Base-by-base conservation (phyloP, 2,888 invertebrate genomes). In the Liposcelis brunnea region DNA sequence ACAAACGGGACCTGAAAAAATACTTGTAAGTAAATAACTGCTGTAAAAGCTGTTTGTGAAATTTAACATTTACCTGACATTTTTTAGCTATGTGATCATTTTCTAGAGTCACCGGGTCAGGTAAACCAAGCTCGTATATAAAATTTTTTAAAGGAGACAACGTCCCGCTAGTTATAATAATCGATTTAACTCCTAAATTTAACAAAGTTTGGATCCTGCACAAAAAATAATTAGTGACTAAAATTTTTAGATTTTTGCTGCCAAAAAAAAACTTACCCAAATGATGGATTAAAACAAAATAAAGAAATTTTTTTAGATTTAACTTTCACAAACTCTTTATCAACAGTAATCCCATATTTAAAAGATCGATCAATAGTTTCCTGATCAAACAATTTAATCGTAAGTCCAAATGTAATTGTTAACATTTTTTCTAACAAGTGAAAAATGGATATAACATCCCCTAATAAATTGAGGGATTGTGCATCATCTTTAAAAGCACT, bases 251-350 rank as follows among this genome's bases (percentile, higher is more conserved):
- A 43, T 47, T 43, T 10, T 26, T 6, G 26, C 8, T n/a, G 42
- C 7, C 8, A 18, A 44, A 15, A 42, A 15, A 2, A 15, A 36
- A 48, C 53, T 60, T 66, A 78, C 78, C 86, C 90, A 69, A 93
- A 87, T 2, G 89, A 90, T 8, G 97, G 91, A 67, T 86, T 90
- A 56, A 98, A 95, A 64, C 98, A 98, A 95, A 95, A 97, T 61
- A 86, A 94, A 61, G 83, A 85, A 14, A 97, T 68, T 26, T 83
- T 66, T 62, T 81, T 63, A 59, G 68, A 72, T 1, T 61, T 55
- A 49, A 55, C 56, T 6, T 47, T n/a, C n/a, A n/a, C n/a, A n/a
- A n/a, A n/a, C 11, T 52, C 42, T n/a, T 54, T 52, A 31, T 53
- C 54, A 53, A 60, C 61, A 26, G 54, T 58, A 2, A 56, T 49